Conservation (phyloP, 2,888 invertebrate genomes). For the Eupithecia tripunctaria region DNA sequence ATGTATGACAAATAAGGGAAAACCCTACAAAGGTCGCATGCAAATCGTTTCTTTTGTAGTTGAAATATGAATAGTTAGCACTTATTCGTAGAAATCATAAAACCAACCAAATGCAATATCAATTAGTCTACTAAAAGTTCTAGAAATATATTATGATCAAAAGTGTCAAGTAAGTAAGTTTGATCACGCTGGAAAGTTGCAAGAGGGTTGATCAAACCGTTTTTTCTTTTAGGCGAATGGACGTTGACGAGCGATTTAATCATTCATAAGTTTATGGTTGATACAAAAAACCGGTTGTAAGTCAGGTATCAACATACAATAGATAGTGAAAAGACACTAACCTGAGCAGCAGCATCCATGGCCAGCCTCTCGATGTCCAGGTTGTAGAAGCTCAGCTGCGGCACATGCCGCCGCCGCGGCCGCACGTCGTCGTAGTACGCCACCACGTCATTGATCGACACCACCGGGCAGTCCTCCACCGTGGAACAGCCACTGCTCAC, state of each 20-base stretch:
- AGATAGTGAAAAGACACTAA: conserved; percentile 49
- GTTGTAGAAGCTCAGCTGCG: conserved; percentile 78
- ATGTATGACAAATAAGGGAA: neutral
- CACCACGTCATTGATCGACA: conserved; percentile 80
- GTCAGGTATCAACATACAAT: neutral
- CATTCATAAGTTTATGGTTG: neutral
- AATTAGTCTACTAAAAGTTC: neutral
- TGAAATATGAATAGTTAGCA: neutral
- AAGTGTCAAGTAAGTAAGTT: neutral
- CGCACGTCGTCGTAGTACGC: conserved; percentile 79
- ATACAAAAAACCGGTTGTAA: neutral
- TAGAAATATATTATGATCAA: neutral
- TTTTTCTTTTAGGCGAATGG: neutral
- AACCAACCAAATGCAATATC: neutral
- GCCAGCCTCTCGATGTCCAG: conserved; percentile 78
- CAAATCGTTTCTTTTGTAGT: neutral
- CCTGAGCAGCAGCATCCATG: conserved; percentile 73
- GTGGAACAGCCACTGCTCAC: conserved; percentile 85
- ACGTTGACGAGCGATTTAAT: neutral
- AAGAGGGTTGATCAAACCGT: neutral
- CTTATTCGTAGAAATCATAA: neutral
- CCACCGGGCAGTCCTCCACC: conserved; percentile 83
- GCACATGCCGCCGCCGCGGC: conserved; percentile 73
- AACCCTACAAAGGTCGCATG: neutral
- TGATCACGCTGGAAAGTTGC: neutral